phyloP scores from a whole-genome alignment of 2,113 vertebrate species.

The Ctenodactylus gundi region DNA sequence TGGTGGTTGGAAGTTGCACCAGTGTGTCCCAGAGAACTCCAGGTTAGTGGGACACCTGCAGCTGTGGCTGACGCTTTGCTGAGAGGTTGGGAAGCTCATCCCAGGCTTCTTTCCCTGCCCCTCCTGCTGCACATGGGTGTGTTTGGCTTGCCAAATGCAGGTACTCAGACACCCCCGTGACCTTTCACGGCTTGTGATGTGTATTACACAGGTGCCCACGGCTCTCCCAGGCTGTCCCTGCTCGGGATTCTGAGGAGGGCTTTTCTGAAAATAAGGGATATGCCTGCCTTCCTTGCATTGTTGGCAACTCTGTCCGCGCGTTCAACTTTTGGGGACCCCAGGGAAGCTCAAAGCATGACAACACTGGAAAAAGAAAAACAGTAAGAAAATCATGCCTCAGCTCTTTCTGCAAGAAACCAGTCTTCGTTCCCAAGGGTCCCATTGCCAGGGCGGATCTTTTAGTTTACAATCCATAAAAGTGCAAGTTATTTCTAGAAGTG shows the following conservation, averaged over 20 bases:
- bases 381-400: background rate
- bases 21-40: background rate
- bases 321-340: background rate
- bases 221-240: fast-evolving
- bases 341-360: background rate
- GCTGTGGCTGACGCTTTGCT: background rate
- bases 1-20: background rate
- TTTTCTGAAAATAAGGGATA: background rate
- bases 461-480: background rate
- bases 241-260: background rate
- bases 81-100: background rate
- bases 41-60: background rate
- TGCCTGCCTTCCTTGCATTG: background rate
- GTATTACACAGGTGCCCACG: background rate
- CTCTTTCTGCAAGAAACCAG: background rate
- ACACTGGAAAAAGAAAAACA: background rate
- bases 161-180: background rate
- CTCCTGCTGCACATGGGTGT: background rate
- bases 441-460: background rate
- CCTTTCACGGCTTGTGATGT: background rate
- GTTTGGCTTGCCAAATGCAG: background rate
- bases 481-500: constrained; percentile 15
- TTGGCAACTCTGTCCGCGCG: background rate
- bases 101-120: background rate
- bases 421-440: background rate